Conservation (phyloP, 1,140 invertebrate species). For the Diprion similis region DNA sequence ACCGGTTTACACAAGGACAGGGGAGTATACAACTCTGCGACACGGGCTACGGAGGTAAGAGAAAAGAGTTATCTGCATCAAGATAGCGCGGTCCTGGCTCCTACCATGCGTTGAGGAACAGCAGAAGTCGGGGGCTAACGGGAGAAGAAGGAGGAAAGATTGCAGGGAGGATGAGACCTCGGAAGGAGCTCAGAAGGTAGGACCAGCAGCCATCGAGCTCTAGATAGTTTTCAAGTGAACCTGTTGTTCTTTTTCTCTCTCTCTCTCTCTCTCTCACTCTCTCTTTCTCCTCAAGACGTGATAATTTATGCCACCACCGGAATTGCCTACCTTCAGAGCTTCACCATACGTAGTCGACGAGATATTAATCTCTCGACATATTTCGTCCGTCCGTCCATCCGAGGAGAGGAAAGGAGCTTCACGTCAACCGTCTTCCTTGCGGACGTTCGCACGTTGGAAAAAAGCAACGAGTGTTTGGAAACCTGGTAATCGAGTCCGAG, state of each 20-base stretch:
- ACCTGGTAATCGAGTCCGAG: too few species aligned
- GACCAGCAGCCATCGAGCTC: background rate
- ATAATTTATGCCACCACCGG: conserved; percentile 5
- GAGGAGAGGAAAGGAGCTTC: too few species aligned
- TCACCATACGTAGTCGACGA: background rate
- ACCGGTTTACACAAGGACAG: too few species aligned
- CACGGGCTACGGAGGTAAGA: background rate
- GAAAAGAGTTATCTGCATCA: conserved; percentile 7
- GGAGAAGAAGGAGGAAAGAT: background rate
- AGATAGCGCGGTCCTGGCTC: background rate
- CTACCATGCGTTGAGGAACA: background rate
- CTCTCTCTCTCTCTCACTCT: too few species aligned
- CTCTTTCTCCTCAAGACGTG: background rate
- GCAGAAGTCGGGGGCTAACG: background rate
- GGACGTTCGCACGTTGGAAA: too few species aligned
- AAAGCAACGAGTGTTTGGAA: too few species aligned
- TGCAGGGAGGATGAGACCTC: background rate
- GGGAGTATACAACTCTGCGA: background rate
- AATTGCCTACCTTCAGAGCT: background rate
- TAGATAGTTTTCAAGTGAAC: background rate
- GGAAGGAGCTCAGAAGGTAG: too few species aligned
- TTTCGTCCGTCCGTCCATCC: too few species aligned
- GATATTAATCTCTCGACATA: background rate
- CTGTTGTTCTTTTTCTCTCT: background rate
- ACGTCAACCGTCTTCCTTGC: too few species aligned